phyloP scores from a whole-genome alignment of 2,888 invertebrate species.

The Acrobeloides nanus region DNA sequence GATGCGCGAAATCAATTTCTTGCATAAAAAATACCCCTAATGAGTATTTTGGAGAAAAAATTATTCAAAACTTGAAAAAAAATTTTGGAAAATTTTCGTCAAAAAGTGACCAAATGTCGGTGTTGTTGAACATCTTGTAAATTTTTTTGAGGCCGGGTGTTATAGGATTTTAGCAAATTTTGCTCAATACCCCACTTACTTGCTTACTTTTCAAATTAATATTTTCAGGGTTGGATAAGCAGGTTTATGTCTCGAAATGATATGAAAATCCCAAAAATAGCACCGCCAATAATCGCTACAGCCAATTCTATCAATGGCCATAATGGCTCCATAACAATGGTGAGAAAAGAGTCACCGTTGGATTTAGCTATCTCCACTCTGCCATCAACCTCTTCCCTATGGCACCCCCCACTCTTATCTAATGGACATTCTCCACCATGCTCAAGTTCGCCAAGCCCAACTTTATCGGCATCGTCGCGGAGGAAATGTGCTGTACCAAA shows the following conservation, averaged over 20 bases:
- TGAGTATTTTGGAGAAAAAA: too few relatives aligned
- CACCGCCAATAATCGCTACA: slow-evolving; percentile 27
- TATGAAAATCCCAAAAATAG: slow-evolving; percentile 20
- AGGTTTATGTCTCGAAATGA: slow-evolving; percentile 26
- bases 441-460: slow-evolving; percentile 13
- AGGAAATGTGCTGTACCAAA: slow-evolving; percentile 13
- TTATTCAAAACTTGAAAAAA: too few relatives aligned
- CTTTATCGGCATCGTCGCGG: slow-evolving; percentile 7
- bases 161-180: too few relatives aligned
- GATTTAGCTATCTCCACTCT: not conserved
- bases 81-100: too few relatives aligned
- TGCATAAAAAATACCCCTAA: too few relatives aligned
- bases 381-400: slow-evolving; percentile 2
- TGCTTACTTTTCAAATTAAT: too few relatives aligned
- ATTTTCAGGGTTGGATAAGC: slow-evolving; percentile 24
- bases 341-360: slow-evolving; percentile 8
- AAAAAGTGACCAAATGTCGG: too few relatives aligned
- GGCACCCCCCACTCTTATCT: too few relatives aligned
- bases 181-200: not conserved
- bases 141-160: too few relatives aligned
- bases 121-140: too few relatives aligned
- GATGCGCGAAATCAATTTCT: too few relatives aligned
- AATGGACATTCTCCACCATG: slow-evolving; percentile 4
- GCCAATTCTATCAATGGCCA: slow-evolving; percentile 12
- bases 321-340: slow-evolving; percentile 14